A percentile compares a stretch with the other conserved stretches of the same genome.
These are phyloP conservation scores for Heterodera carotae DNA, from an alignment of 1,140 invertebrate species.

Conservation along the genomic window DNA sequence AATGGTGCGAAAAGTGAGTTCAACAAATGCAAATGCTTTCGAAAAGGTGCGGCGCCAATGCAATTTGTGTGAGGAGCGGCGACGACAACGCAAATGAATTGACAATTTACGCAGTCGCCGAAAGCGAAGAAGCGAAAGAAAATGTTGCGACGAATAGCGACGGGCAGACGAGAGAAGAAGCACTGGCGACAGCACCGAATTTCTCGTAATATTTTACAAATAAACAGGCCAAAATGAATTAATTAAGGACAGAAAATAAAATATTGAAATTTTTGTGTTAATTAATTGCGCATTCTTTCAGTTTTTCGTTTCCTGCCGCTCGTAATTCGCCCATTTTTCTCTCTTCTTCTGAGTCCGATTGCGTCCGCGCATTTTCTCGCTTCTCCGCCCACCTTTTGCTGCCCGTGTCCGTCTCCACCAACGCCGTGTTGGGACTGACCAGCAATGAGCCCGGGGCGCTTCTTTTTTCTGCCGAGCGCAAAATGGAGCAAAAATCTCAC, in stretches of 20 bases:
- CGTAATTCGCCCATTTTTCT: neutral
- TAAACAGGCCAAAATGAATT: no score
- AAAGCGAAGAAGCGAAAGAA: neutral
- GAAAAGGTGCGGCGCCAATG: neutral
- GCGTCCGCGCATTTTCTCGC: constrained; percentile 30
- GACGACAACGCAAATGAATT: constrained; percentile 2
- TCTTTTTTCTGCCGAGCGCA: constrained; percentile 32
- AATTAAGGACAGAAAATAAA: no score
- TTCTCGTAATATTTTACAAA: constrained; percentile 9
- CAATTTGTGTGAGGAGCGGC: neutral
- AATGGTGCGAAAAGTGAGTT: constrained; percentile 25
- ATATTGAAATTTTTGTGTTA: no score
- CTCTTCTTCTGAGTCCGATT: constrained; percentile 29
- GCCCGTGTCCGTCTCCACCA: constrained; percentile 32
- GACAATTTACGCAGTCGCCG: constrained; percentile 10
- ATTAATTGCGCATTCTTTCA: neutral
- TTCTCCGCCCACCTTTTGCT: constrained; percentile 26
- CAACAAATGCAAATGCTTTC: neutral
- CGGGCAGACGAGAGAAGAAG: no score
- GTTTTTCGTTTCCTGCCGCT: constrained; percentile 15
- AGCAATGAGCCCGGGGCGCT: constrained; percentile 37
- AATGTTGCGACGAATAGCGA: neutral
- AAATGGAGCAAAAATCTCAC: constrained; percentile 32
- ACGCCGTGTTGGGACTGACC: constrained; percentile 35
- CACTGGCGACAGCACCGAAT: neutral